phyloP scores from a whole-genome alignment of 2,113 vertebrate species.

The Petromus typicus region DNA sequence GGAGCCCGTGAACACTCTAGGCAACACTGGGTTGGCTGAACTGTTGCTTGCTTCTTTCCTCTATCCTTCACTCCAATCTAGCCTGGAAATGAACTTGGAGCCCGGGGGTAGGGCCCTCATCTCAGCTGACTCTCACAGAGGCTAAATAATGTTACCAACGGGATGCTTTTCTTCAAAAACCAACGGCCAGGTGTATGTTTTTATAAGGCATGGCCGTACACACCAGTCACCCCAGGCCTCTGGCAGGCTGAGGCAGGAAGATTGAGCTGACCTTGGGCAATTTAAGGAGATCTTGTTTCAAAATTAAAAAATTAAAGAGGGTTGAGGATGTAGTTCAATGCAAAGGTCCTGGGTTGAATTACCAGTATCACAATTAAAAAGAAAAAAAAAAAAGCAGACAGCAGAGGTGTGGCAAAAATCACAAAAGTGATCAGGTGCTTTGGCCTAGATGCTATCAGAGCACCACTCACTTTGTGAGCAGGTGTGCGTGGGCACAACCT shows the following conservation, averaged over 20 bases:
- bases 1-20: not conserved
- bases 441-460: too few species aligned
- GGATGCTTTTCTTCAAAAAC: not conserved
- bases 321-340: not conserved
- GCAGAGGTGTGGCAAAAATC: not conserved
- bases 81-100: not conserved
- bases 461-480: accelerated
- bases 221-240: not conserved
- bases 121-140: not conserved
- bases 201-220: not conserved
- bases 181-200: not conserved
- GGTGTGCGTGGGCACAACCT: not conserved
- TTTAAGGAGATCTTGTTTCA: not conserved
- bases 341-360: not conserved
- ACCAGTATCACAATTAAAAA: not conserved
- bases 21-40: not conserved
- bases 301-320: not conserved
- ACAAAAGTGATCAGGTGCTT: not conserved
- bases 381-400: not conserved
- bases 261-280: not conserved
- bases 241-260: not conserved
- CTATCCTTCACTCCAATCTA: not conserved
- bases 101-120: not conserved
- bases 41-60: not conserved
- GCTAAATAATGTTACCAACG: not conserved